Base-by-base conservation (phyloP, 2,797 vertebrate genomes). In the Crax fasciolata region DNA sequence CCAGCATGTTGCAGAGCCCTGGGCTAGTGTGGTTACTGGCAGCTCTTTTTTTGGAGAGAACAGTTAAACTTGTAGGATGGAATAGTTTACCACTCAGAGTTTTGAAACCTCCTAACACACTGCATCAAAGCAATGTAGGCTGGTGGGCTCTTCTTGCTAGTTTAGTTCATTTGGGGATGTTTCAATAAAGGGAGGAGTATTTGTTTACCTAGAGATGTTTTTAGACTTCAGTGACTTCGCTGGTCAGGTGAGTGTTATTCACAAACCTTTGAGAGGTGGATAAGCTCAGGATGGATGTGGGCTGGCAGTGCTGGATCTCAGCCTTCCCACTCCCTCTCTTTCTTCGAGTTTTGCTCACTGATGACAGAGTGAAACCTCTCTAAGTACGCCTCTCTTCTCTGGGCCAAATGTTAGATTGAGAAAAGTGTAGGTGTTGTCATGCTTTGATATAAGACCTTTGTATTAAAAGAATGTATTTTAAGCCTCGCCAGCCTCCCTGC, bases 101-200 rank as follows among this genome's bases (percentile, higher is more conserved):
- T 81, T 73, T 72, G 75, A 72, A 76, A 49, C 35, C 38, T 65
- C 38, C 16, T 30, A 19, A 28, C 20, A 9, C 0, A 0, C 35
- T 66, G 27, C 18, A 1, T 68, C 51, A 39, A 43, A 84, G 17
- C 38, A 15, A 25, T 14, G 24, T n/a, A 11, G 23, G 30, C 83
- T 43, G 52, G 32, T 30, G 65, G 46, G 38, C 5, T 1, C 13
- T 18, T 4, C 0, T 21, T 18, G 21, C 38, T n/a, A 5, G 28
- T 1, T 0, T 25, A 51, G 28, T 43, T n/a, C 13, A 10, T 46
- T 41, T 8, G 15, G 70, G 18, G 52, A 13, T 5, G 0, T n/a
- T 23, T 38, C 21, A 32, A 24, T 5, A 44, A 13, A 35, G 19
- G 6, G 27, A 49, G n/a, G 43, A 18, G 8, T 18, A 8, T 41